Evolutionary conservation across 2,797 vertebrate genomes (phyloP).

Genomic region (Manis pentadactyla): DNA sequence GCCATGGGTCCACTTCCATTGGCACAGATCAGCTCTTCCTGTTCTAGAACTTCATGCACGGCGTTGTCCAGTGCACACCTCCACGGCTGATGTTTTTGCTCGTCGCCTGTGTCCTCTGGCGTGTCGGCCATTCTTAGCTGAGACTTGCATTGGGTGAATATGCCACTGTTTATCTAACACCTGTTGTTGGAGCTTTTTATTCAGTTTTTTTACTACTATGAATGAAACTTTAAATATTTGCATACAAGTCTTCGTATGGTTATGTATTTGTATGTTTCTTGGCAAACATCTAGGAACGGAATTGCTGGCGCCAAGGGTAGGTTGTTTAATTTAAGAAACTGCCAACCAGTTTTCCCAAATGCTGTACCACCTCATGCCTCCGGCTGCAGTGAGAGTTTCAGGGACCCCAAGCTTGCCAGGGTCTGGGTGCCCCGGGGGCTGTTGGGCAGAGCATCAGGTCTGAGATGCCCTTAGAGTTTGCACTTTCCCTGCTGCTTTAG

Average conservation of each 20-base stretch:
- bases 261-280: background rate
- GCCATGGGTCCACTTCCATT: fast-evolving
- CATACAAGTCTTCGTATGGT: background rate
- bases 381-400: fast-evolving
- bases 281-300: background rate
- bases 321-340: background rate
- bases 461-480: fast-evolving
- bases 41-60: fast-evolving
- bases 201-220: no score
- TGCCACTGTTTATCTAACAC: background rate
- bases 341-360: fast-evolving
- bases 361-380: fast-evolving
- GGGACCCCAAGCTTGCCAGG: fast-evolving
- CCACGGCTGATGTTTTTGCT: fast-evolving
- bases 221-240: background rate
- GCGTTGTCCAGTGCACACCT: no score
- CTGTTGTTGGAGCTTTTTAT: background rate
- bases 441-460: background rate
- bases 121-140: no score
- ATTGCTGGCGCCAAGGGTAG: background rate
- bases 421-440: background rate
- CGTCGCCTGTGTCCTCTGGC: fast-evolving
- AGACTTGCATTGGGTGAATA: fast-evolving
- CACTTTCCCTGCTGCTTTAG: fast-evolving
- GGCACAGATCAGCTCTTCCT: fast-evolving